Evolutionary conservation across 2,797 vertebrate species (phyloP).

Genomic region (Silurus lanzhouensis): DNA sequence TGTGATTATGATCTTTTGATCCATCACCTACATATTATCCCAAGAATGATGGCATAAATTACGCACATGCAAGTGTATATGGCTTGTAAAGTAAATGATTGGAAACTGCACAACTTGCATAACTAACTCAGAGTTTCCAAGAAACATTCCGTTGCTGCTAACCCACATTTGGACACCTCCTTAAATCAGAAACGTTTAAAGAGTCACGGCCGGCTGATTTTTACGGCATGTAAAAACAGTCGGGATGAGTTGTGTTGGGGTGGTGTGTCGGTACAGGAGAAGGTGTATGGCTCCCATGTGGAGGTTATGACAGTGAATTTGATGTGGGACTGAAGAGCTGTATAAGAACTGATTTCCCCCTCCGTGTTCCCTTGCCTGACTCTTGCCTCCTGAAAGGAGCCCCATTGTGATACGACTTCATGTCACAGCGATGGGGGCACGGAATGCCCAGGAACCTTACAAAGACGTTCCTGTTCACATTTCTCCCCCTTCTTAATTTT

Average conservation of each 20-base stretch:
- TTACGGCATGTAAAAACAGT: slow-evolving; percentile 45
- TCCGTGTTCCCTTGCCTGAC: slow-evolving; percentile 47
- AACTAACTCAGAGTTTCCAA: slow-evolving; percentile 47
- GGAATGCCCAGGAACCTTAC: slow-evolving; percentile 51
- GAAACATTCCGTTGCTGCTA: slow-evolving; percentile 47
- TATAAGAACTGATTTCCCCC: slow-evolving; percentile 53
- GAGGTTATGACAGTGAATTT: slow-evolving; percentile 56
- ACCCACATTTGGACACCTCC: slow-evolving; percentile 24
- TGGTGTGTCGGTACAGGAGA: slow-evolving; percentile 22
- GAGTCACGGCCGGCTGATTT: slow-evolving; percentile 50
- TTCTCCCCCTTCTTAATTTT: slow-evolving; percentile 30
- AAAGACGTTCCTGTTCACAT: slow-evolving; percentile 59
- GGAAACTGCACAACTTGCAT: slow-evolving; percentile 44
- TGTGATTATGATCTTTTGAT: slow-evolving; percentile 26
- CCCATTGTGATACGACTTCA: slow-evolving; percentile 56
- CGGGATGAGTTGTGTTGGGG: slow-evolving; percentile 29
- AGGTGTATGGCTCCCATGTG: slow-evolving; percentile 40
- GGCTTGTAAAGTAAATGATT: slow-evolving; percentile 31
- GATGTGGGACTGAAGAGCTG: slow-evolving; percentile 51
- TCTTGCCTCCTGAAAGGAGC: slow-evolving; percentile 57
- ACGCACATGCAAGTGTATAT: slow-evolving; percentile 16
- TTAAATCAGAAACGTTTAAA: slow-evolving; percentile 53
- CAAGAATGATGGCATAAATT: slow-evolving; percentile 40
- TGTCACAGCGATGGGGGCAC: slow-evolving; percentile 51
- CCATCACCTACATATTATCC: slow-evolving; percentile 39